Percentiles rank a stretch among this genome's conserved stretches.
phyloP scores from a whole-genome alignment of 2,888 invertebrate genomes.

The Temnothorax rugatulus region DNA sequence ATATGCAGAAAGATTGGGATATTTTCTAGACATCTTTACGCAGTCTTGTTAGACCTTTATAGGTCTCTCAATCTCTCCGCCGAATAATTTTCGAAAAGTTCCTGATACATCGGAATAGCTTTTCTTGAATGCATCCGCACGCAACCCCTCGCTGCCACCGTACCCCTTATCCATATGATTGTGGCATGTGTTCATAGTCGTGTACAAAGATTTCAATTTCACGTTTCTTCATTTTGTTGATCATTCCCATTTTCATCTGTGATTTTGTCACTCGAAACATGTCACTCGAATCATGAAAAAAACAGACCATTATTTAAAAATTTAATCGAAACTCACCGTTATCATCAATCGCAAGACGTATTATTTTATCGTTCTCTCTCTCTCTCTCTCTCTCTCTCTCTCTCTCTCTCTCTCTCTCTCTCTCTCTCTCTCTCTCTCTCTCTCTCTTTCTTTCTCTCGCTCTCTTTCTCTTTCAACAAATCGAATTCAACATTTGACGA shows the following conservation, averaged over 20 bases:
- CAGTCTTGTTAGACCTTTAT: slow-evolving; percentile 11
- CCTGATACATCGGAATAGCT: slow-evolving; percentile 55
- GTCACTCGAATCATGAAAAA: background rate
- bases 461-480: slow-evolving; percentile 22
- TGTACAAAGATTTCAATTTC: slow-evolving; percentile 61
- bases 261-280: slow-evolving; percentile 27
- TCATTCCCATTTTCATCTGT: slow-evolving; percentile 53
- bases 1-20: background rate
- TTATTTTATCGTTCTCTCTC: background rate
- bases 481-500: slow-evolving; percentile 17
- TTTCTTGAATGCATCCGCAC: slow-evolving; percentile 80
- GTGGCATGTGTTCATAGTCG: slow-evolving; percentile 79
- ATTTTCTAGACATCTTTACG: background rate
- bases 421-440: background rate
- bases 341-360: slow-evolving; percentile 10
- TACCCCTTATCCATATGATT: slow-evolving; percentile 72
- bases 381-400: background rate
- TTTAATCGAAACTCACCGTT: slow-evolving; percentile 19
- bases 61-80: slow-evolving; percentile 37
- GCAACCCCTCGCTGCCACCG: slow-evolving; percentile 28
- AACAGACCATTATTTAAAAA: slow-evolving; percentile 9
- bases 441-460: background rate
- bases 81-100: slow-evolving; percentile 40
- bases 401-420: background rate
- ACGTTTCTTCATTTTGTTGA: slow-evolving; percentile 64